Evolutionary conservation across 2,888 invertebrate species (phyloP).

Genomic region (Elysia crispata): DNA sequence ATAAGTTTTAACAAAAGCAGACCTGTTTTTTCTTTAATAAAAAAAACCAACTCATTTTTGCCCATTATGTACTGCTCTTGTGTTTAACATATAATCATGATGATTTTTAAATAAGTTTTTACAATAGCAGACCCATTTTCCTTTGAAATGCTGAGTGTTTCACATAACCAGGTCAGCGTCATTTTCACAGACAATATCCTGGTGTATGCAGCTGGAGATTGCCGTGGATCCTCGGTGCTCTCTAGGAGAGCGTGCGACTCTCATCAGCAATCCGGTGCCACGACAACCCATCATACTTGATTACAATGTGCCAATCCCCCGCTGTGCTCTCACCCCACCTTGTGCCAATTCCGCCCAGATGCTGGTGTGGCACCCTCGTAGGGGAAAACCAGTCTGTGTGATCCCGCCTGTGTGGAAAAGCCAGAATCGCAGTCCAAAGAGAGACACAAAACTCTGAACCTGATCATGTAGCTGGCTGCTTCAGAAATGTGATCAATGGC

Average conservation of each 20-base stretch:
- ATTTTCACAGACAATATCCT: constrained; percentile 52
- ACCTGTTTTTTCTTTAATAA: no score
- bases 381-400: constrained; percentile 70
- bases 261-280: constrained; percentile 66
- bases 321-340: constrained; percentile 73
- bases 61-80: neutral
- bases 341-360: constrained; percentile 76
- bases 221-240: constrained; percentile 71
- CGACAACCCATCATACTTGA: constrained; percentile 69
- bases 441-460: constrained; percentile 64
- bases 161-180: no score
- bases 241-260: constrained; percentile 72
- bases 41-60: neutral
- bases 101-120: neutral
- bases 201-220: constrained; percentile 71
- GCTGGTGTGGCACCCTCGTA: constrained; percentile 74
- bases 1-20: no score
- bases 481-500: no score
- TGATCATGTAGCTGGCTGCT: constrained; percentile 37
- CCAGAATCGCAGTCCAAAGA: constrained; percentile 49
- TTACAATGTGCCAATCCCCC: constrained; percentile 70
- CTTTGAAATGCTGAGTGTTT: neutral
- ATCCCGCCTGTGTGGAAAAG: constrained; percentile 73
- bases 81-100: neutral
- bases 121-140: neutral